Conservation (phyloP, 2,888 invertebrate species). For the Eutolmus rufibarbis region DNA sequence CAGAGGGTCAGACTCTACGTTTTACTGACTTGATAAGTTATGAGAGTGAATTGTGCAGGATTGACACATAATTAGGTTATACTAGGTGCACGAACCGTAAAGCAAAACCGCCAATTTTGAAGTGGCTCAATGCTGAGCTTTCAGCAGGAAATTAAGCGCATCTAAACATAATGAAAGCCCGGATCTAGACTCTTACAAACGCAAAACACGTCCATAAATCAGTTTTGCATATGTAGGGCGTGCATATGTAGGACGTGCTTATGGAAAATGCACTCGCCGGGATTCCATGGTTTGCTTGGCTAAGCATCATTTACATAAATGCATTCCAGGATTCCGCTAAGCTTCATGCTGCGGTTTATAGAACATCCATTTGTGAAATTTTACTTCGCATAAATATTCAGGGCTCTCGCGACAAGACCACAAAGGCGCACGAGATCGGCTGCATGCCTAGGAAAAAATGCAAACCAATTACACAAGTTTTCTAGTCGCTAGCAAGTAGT, state of each 20-base stretch:
- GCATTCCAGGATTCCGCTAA: neutral
- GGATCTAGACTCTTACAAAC: neutral
- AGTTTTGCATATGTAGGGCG: neutral
- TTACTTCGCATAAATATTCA: slow-evolving; percentile 28
- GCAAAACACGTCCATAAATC: neutral
- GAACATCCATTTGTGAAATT: slow-evolving; percentile 30
- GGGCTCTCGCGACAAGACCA: neutral
- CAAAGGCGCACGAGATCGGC: neutral
- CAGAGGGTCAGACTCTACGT: neutral
- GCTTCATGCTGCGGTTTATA: slow-evolving; percentile 11
- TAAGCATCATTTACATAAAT: slow-evolving; percentile 8
- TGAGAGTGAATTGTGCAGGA: neutral
- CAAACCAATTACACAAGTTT: slow-evolving; percentile 27
- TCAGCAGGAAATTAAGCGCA: slow-evolving; percentile 23
- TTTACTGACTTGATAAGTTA: neutral
- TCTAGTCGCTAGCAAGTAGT: neutral
- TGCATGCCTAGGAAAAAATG: neutral
- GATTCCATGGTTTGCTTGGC: neutral
- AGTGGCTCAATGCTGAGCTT: neutral
- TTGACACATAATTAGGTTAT: neutral
- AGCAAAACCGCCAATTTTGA: slow-evolving; percentile 14
- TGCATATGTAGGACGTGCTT: neutral
- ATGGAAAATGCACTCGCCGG: neutral
- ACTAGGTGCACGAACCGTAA: neutral
- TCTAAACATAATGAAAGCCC: slow-evolving; percentile 1